Base-by-base conservation (phyloP, 2,113 vertebrate species). In the Tragelaphus scriptus region DNA sequence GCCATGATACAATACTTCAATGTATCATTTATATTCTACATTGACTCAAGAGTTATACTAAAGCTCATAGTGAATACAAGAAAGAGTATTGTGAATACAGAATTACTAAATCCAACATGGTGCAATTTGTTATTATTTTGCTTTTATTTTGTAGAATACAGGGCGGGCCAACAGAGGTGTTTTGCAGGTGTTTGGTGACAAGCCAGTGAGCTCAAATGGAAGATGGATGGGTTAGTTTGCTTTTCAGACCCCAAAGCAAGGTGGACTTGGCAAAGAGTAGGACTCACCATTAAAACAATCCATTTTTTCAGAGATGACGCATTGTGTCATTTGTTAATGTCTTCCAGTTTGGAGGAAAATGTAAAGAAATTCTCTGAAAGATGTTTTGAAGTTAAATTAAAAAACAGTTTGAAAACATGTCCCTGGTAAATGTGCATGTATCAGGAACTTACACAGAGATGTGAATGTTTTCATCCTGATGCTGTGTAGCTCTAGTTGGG, bases 301-400 rank as follows among this genome's bases (percentile, higher is more conserved):
- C 81, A 92, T 90, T 96, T 94, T 94, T 95, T 97, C 88, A 96
- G 47, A 25, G 10, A 14, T 51, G 94, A 86, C 56, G 49, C 55
- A 53, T 88, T 95, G 91, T 77, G 26, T 63, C 56, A 71, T 95
- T 97, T 97, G 40, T 80, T 85, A 94, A 92, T 80, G 55, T 93
- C 90, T 96, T 96, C 17, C 15, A 77, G 49, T 36, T 88, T 82
- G 8, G 75, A 68, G 53, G 44, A 77, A 86, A 93, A 95, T 23
- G 25, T 47, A 87, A 97, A 17, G 59, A 51, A 97, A 88, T 49
- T 61, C 84, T 96, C 90, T 77, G 65, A 58, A 49, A 95, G 93
- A 51, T 65, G 49, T 92, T 95, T 96, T 58, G 49, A 95, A 95
- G 49, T 88, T 90, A 81, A 95, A 90, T 81, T 81, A 80, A 96